A percentile compares a stretch with the other conserved stretches of the same genome.
phyloP scores from a whole-genome alignment of 2,113 vertebrate genomes.

The Alaudala cheleensis region DNA sequence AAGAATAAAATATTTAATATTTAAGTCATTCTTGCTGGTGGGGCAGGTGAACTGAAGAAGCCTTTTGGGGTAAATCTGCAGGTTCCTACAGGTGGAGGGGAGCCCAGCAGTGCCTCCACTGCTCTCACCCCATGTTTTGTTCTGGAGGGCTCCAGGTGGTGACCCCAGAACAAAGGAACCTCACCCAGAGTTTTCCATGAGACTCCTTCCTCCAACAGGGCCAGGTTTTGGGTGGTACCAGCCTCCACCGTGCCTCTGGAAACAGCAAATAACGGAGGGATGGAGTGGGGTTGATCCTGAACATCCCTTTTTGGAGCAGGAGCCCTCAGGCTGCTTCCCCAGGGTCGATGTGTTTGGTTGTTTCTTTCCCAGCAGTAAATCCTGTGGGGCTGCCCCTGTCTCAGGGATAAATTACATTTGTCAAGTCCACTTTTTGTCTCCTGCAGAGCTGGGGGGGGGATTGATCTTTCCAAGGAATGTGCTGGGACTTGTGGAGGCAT shows the following conservation, averaged over 20 bases:
- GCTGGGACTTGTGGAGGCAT: fast-evolving
- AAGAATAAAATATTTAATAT: not conserved
- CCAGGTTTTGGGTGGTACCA: not conserved
- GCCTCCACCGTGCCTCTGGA: not conserved
- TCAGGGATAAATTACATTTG: not conserved
- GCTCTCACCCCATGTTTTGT: not conserved
- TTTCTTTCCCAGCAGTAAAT: not conserved
- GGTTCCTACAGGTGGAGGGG: not conserved
- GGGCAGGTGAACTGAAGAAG: not conserved
- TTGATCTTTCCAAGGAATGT: not conserved
- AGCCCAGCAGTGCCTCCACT: not conserved
- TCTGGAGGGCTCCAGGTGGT: not conserved
- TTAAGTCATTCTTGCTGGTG: not conserved
- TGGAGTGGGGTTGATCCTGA: not conserved
- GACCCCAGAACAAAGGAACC: not conserved
- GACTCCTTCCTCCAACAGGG: not conserved
- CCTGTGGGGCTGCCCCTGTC: not conserved
- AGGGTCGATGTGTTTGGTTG: fast-evolving
- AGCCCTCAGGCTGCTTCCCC: not conserved
- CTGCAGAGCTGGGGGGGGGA: not conserved
- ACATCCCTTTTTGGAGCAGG: not conserved
- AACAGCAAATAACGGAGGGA: not conserved
- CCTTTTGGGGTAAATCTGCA: not conserved
- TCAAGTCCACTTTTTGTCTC: not conserved
- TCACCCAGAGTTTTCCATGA: not conserved